Evolutionary conservation across 2,888 invertebrate species (phyloP).

Genomic region (Nomada hirtipes): DNA sequence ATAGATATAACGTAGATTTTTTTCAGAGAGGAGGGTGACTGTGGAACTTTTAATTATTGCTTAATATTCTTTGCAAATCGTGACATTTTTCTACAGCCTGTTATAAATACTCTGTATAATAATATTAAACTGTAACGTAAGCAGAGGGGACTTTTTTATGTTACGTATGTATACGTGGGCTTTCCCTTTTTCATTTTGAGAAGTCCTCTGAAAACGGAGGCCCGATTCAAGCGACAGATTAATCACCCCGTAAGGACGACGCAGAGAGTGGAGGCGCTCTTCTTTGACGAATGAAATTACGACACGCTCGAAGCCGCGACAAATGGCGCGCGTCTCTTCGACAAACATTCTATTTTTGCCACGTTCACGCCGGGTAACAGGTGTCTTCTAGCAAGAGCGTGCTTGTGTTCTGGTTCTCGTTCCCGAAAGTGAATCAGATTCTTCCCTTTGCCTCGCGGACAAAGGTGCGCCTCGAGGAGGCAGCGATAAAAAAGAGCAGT

Average conservation of each 20-base stretch:
- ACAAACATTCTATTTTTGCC: slow-evolving; percentile 67
- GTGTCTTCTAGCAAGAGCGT: slow-evolving; percentile 59
- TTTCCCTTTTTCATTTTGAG: background rate
- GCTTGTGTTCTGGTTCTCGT: slow-evolving; percentile 26
- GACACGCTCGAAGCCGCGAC: slow-evolving; percentile 63
- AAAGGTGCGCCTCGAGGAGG: background rate
- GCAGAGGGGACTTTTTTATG: no score
- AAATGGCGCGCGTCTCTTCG: slow-evolving; percentile 70
- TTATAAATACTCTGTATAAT: no score
- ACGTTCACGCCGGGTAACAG: slow-evolving; percentile 57
- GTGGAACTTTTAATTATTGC: no score
- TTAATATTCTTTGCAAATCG: no score
- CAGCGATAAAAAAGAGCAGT: background rate
- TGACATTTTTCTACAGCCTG: no score
- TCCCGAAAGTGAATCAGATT: slow-evolving; percentile 18
- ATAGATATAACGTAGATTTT: background rate
- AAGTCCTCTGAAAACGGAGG: slow-evolving; percentile 26
- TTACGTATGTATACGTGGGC: no score
- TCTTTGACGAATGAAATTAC: slow-evolving; percentile 70
- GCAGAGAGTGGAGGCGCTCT: slow-evolving; percentile 19
- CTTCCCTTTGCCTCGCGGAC: slow-evolving; percentile 11
- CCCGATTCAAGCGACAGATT: slow-evolving; percentile 37
- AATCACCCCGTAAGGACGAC: slow-evolving; percentile 53
- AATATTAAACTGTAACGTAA: no score
- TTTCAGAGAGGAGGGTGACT: no score